Percentiles rank a stretch among this genome's conserved stretches.
These are phyloP conservation scores for Diuraphis noxia DNA, from an alignment of 1,140 invertebrate genomes.

Conservation along the genomic window DNA sequence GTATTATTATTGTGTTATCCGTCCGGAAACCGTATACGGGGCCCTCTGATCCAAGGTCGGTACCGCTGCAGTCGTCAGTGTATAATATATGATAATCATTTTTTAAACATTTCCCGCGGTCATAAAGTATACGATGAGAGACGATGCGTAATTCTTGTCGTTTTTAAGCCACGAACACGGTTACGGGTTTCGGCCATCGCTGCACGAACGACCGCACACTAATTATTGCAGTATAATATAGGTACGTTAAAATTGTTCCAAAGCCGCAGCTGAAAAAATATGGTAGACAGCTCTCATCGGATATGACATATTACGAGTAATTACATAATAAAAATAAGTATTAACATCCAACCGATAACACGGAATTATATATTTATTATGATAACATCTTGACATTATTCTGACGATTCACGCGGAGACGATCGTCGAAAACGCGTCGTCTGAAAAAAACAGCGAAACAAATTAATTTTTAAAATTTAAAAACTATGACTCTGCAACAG, in stretches of 20 bases:
- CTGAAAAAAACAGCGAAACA: too few relatives aligned
- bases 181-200: background rate
- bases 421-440: too few relatives aligned
- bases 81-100: background rate
- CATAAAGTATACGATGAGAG: too few relatives aligned
- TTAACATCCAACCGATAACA: too few relatives aligned
- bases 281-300: too few relatives aligned
- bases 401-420: too few relatives aligned
- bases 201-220: background rate
- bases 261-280: background rate
- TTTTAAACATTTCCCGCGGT: background rate
- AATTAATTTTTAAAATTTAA: too few relatives aligned
- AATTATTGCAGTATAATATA: background rate
- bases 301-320: too few relatives aligned
- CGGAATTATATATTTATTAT: too few relatives aligned
- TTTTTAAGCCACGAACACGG: background rate
- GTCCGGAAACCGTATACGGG: background rate
- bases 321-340: too few relatives aligned
- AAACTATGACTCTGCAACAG: too few relatives aligned
- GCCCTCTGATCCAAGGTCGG: background rate
- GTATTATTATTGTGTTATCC: background rate
- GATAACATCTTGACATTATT: too few relatives aligned
- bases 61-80: background rate
- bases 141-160: background rate
- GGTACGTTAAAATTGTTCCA: background rate